phyloP scores from a whole-genome alignment of 2,797 vertebrate species.

The Tamandua tetradactyla region DNA sequence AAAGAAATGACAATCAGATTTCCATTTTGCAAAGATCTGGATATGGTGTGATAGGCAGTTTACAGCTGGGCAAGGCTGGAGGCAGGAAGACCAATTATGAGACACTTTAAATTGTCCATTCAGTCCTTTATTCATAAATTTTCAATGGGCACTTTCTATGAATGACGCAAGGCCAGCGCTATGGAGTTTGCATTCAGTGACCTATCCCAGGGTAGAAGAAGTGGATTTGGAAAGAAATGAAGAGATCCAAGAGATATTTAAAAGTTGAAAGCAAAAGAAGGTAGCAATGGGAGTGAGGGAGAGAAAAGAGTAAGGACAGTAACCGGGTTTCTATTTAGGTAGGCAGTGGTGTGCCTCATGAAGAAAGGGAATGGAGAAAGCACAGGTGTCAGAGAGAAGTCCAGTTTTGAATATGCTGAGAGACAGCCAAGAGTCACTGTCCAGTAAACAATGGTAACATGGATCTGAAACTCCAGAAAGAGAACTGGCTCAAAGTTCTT shows the following conservation, averaged over 20 bases:
- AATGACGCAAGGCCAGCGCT: background rate
- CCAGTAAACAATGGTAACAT: background rate
- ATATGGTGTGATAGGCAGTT: background rate
- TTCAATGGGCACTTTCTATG: background rate
- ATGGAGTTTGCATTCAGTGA: background rate
- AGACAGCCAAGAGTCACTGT: background rate
- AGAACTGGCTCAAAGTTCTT: background rate
- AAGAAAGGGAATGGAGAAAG: background rate
- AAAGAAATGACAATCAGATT: slow-evolving; percentile 13
- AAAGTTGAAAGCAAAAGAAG: slow-evolving; percentile 32
- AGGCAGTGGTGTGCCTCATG: background rate
- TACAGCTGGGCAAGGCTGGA: background rate
- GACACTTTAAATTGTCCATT: background rate
- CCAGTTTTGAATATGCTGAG: background rate
- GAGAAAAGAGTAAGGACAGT: background rate
- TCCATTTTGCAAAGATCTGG: background rate
- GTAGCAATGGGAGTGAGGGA: background rate
- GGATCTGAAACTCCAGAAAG: background rate
- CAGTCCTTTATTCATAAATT: slow-evolving; percentile 26
- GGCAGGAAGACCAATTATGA: background rate
- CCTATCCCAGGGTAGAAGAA: background rate
- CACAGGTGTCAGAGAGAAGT: background rate
- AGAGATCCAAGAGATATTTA: background rate
- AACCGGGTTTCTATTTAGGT: background rate
- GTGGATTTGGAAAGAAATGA: background rate